Evolutionary conservation across 92 coral and sea anemone species (phyloP), one percentile per base, ranked within the genome.

Genomic region (Montipora capitata): DNA sequence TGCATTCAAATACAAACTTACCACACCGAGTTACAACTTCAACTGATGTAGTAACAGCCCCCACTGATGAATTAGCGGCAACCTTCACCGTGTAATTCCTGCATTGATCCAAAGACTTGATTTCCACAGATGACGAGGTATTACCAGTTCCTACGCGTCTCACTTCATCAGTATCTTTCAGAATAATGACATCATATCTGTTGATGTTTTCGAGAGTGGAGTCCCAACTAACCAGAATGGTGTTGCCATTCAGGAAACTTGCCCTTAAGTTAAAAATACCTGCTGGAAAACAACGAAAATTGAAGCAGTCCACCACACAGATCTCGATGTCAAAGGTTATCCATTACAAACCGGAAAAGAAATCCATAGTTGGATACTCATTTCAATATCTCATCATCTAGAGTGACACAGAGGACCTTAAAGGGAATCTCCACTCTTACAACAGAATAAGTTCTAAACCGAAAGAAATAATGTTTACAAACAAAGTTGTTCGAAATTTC

Each of bases 1-100:
- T 45, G 51, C 9, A 4, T 45, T 45, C 5, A 45, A 10, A 62
- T 5, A 54, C 45, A 12, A n/a, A 68, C 95, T 84, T 64, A 88
- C 95, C 88, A 62, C 95, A 92, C 4, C 54, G 68, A 59, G 91
- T 80, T 40, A 75, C 35, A 12, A 74, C 38, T 14, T 43, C 56
- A 7, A 80, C 12, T 13, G 66, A 51, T 61, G 77, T 83, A 13
- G 95, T 27, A 27, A 27, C 95, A 71, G 64, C 38, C 64, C 93
- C 96, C 6, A 70, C 76, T 5, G 85, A 78, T 0, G 91, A 84
- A 40, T 79, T 83, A n/a, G 85, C 92, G 4, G 85, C 76, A 76
- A 88, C 86, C 8, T 57, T 43, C 40, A 92, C 86, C 2, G 85
- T 85, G 70, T 94, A 94, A 18, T 81, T 83, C 10, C 56, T 68